Percentiles rank a stretch among this genome's conserved stretches.
Evolutionary conservation across 53 echinoderm and acorn worm genomes (phyloP).

Genomic region (Glandiceps talaboti): DNA sequence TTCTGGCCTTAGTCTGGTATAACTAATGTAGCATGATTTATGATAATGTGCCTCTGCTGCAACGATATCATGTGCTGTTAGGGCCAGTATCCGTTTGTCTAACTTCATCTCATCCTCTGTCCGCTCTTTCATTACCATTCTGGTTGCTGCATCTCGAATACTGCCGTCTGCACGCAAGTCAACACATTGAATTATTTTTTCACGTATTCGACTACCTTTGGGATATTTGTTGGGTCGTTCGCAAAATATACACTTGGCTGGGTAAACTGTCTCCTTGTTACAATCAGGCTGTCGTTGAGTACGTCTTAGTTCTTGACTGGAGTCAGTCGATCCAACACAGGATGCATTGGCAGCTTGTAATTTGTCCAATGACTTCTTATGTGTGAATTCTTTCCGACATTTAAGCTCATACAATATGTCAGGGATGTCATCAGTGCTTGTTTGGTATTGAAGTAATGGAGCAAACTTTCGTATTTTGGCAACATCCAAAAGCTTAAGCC

Average conservation of each 20-base stretch:
- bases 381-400: neutral
- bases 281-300: too few relatives aligned
- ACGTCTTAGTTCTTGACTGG: too few relatives aligned
- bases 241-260: neutral
- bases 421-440: neutral
- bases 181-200: neutral
- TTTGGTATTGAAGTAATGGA: neutral
- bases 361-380: neutral
- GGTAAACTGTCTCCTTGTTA: too few relatives aligned
- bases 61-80: slow-evolving; percentile 15
- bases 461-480: neutral
- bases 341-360: neutral
- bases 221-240: neutral
- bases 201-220: neutral
- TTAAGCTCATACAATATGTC: neutral
- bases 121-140: too few relatives aligned
- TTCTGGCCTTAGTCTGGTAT: slow-evolving; percentile 13
- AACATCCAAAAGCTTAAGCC: neutral
- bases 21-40: slow-evolving; percentile 18
- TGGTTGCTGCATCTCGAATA: slow-evolving; percentile 13
- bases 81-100: slow-evolving; percentile 26
- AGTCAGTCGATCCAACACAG: neutral
- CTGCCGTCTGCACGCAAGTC: slow-evolving; percentile 30
- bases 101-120: too few relatives aligned
- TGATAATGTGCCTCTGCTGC: slow-evolving; percentile 39